A percentile compares a stretch with the other conserved stretches of the same genome.
Conservation (phyloP, 2,797 vertebrate genomes). For the Hozukius guyotensis region DNA sequence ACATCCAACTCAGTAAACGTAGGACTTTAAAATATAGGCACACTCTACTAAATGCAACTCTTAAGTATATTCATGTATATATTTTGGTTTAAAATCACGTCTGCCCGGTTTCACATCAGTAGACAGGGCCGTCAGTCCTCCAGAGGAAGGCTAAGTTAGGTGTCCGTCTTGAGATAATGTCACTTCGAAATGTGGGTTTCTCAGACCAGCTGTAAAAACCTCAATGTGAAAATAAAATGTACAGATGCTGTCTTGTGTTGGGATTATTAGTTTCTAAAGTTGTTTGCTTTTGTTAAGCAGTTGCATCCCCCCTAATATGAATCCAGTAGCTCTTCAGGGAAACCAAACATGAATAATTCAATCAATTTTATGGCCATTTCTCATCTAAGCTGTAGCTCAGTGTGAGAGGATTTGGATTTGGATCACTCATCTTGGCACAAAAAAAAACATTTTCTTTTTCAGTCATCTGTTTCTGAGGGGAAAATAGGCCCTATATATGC, state of each 20-base stretch:
- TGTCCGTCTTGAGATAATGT: constrained; percentile 13
- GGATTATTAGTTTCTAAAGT: background rate
- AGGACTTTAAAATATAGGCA: constrained; percentile 8
- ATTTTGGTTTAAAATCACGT: background rate
- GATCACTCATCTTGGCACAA: background rate
- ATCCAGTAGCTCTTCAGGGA: background rate
- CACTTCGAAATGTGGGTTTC: constrained; percentile 34
- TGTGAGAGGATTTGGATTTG: background rate
- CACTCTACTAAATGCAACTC: constrained; percentile 23
- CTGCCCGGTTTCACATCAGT: constrained; percentile 25
- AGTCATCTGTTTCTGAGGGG: background rate
- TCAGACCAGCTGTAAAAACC: constrained; percentile 71
- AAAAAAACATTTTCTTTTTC: background rate
- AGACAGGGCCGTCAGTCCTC: constrained; percentile 14
- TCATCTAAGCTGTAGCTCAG: background rate
- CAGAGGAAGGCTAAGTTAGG: constrained; percentile 19
- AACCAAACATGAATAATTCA: background rate
- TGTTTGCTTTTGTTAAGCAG: background rate
- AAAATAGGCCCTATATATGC: background rate
- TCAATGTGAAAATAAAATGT: background rate
- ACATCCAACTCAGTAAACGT: background rate
- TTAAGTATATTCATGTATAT: constrained; percentile 6
- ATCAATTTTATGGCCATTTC: background rate
- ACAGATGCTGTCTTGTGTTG: background rate
- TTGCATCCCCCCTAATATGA: background rate